Base-by-base conservation (phyloP, 53 echinoderm and acorn worm species). In the Zoroaster sp. region DNA sequence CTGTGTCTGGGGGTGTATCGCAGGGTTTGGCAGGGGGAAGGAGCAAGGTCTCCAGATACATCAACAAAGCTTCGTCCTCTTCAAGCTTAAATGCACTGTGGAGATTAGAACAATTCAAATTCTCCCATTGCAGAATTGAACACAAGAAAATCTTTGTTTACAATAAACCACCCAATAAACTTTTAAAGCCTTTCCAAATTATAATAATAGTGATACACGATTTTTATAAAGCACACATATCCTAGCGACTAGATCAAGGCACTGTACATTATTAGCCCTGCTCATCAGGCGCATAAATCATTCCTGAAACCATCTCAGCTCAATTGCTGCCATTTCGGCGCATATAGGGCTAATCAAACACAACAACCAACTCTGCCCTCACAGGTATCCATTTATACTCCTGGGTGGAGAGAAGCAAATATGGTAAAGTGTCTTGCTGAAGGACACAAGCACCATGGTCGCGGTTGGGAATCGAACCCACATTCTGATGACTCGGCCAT, bases 21-120 rank as follows among this genome's bases (percentile, higher is more conserved):
- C 73, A 55, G 12, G 25, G 28, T 14, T 35, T 34, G 44, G 36
- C 37, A 6, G 74, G 74, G 41, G 80, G 67, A 33, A 95, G 65
- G 33, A 95, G 73, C n/a, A 91, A 82, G 31, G 39, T 89, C 44
- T 89, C 90, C 28, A 95, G 70, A 69, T 93, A 95, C 90, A 95
- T 87, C 69, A 92, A 40, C 33, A 97, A 69, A 9, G 97, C 92
- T 33, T 88, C 92, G 47, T 95, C 92, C 30, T 86, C 87, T 63
- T 93, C 87, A 20, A 97, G 86, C 1, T 86, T 83, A 65, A 97
- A 97, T 18, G 89, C 97, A 47, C 97, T 97, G 40, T 35, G 35
- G 40, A 47, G 46, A n/a, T n/a, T n/a, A n/a, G n/a, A n/a, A n/a
- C n/a, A n/a, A 7, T 44, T 12, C 12, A 7, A 12, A 7, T 44